Conservation (phyloP, 2,888 invertebrate genomes). For the Pachymerium ferrugineum region DNA sequence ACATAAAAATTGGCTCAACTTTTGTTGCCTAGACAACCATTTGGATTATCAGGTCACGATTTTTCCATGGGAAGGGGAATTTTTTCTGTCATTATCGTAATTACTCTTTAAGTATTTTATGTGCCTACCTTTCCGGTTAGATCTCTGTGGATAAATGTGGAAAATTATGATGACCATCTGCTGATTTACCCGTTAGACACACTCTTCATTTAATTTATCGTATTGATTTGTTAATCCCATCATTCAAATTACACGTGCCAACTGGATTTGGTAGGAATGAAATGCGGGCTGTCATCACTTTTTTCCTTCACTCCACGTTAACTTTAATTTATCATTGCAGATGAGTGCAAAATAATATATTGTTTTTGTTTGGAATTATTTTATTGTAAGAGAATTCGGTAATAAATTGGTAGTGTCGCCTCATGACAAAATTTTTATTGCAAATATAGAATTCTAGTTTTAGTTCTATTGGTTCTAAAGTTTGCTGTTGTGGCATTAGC, state of each 20-base stretch:
- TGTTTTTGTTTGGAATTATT: too few species aligned
- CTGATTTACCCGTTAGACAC: constrained; percentile 2
- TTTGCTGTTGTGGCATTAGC: too few species aligned
- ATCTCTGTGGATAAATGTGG: constrained; percentile 11
- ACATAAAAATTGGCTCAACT: neutral
- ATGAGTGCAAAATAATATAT: too few species aligned
- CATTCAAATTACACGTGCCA: neutral
- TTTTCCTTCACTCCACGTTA: neutral
- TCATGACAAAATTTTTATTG: too few species aligned
- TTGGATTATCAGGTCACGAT: constrained; percentile 20
- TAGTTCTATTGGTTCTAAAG: too few species aligned
- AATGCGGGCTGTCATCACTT: neutral
- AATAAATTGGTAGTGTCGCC: too few species aligned
- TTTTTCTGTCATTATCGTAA: constrained; percentile 22
- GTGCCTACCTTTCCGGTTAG: constrained; percentile 19
- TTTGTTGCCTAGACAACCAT: constrained; percentile 2
- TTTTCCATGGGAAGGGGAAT: constrained; percentile 24
- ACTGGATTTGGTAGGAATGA: neutral
- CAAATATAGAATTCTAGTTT: too few species aligned
- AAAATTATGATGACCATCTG: constrained; percentile 22
- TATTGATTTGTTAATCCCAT: constrained; percentile 8
- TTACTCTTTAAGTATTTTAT: constrained; percentile 25
- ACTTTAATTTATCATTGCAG: too few species aligned
- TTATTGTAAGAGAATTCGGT: too few species aligned
- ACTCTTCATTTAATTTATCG: neutral